Evolutionary conservation across 2,113 vertebrate species (phyloP), one percentile per base, ranked within the genome.

Genomic region (Atherinomorus stipes): DNA sequence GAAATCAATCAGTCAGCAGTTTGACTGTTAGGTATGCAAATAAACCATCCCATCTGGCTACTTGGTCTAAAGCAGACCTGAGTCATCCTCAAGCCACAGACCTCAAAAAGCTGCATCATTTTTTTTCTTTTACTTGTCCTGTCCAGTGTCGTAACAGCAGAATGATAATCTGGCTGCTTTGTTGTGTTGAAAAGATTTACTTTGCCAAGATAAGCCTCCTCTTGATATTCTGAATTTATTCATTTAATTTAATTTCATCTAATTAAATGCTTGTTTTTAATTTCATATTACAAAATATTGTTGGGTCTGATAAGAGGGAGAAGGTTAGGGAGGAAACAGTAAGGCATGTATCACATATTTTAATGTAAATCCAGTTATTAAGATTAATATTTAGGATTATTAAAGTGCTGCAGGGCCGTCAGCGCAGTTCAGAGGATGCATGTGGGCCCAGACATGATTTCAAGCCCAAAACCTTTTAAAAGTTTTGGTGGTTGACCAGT

Each of bases 1-100:
- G 96, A 98, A 97, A 91, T 90, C 64, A 69, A 87, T 90, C 84
- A 81, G 76, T 94, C 87, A 93, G 91, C 88, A 78, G 77, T 87
- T 85, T 93, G 94, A 92, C 93, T 82, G 92, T 91, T 92, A 84
- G 91, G 67, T 94, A 99, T 98, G 97, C 97, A 99, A 99, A 98
- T 97, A 82, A 84, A 83, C 86, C 92, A 86, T 90, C 91, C 86
- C 92, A 90, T 94, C 93, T 95, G 95, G 95, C 94, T 96, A 94
- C 78, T 81, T 45, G 64, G 76, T 38, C 66, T 93, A 86, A 94
- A 94, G 93, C 86, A 94, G 92, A 86, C 85, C 49, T 94, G 92
- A 93, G 80, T 90, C 88, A 92, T 74, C 37, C 3, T 81, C 61
- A 16, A 8, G 69, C 54, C 44, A 73, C 60, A 60, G 25, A 64